Evolutionary conservation across 2,888 invertebrate species (phyloP).

Genomic region (Exephanes ischioxanthus): DNA sequence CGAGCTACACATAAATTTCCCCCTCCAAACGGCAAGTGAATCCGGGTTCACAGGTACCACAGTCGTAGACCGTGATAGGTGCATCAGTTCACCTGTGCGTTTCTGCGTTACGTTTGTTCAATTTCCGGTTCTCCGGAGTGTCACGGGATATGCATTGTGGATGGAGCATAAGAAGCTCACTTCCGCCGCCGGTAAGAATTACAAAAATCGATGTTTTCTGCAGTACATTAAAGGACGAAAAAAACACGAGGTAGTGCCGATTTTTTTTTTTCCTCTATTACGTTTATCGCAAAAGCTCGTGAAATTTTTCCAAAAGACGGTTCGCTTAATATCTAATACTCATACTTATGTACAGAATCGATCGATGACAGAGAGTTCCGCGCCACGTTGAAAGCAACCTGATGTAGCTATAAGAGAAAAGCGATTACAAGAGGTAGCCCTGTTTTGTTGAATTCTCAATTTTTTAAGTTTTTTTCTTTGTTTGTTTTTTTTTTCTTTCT

Average conservation of each 20-base stretch:
- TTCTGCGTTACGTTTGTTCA: background rate
- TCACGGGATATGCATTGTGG: background rate
- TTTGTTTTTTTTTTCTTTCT: background rate
- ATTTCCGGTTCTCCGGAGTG: background rate
- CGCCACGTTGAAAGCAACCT: slow-evolving; percentile 40
- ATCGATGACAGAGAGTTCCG: slow-evolving; percentile 15
- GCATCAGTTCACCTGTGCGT: slow-evolving; percentile 20
- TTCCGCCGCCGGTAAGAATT: background rate
- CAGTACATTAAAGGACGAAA: background rate
- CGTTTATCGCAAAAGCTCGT: slow-evolving; percentile 47
- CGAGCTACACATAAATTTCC: background rate
- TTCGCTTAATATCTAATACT: slow-evolving; percentile 29
- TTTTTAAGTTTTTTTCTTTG: background rate
- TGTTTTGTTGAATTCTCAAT: slow-evolving; percentile 3
- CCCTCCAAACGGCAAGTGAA: slow-evolving; percentile 20
- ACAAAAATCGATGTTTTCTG: slow-evolving; percentile 1
- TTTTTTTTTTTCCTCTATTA: slow-evolving; percentile 1
- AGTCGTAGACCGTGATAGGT: background rate
- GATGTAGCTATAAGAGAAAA: slow-evolving; percentile 8
- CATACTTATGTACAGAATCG: slow-evolving; percentile 45
- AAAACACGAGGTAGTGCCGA: background rate
- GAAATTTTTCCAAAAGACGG: slow-evolving; percentile 39
- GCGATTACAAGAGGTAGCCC: slow-evolving; percentile 2
- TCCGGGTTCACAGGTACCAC: slow-evolving; percentile 40
- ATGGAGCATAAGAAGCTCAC: background rate